Conservation (phyloP, 2,888 invertebrate genomes). For the Alentia gelatinosa region DNA sequence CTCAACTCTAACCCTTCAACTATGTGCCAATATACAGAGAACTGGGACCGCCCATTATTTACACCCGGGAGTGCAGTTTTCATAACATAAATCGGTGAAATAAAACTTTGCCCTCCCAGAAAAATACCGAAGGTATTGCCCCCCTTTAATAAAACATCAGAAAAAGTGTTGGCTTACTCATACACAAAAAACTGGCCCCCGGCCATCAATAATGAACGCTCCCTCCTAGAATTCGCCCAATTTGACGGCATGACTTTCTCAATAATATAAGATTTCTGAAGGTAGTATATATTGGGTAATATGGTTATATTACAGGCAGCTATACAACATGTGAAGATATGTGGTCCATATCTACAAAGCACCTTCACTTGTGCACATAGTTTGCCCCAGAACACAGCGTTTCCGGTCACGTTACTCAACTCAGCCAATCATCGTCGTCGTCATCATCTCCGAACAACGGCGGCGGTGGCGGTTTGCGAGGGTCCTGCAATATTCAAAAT, state of each 20-base stretch:
- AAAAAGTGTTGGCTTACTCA: background rate
- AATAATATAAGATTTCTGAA: background rate
- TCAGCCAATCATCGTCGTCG: constrained; percentile 73
- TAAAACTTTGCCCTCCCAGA: background rate
- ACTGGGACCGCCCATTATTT: background rate
- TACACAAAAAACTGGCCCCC: background rate
- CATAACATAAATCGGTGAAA: background rate
- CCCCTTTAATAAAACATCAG: background rate
- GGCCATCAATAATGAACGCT: too few relatives aligned
- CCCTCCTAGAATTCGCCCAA: too few relatives aligned
- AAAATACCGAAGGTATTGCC: background rate
- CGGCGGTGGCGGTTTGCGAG: constrained; percentile 72
- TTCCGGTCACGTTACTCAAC: background rate
- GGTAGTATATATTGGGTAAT: background rate
- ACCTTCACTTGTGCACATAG: background rate
- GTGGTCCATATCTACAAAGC: constrained; percentile 36
- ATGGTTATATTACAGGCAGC: background rate
- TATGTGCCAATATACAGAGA: constrained; percentile 31
- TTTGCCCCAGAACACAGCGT: background rate
- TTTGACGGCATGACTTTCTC: background rate
- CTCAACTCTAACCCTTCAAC: background rate
- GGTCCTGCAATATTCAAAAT: constrained; percentile 68
- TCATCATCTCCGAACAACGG: constrained; percentile 76
- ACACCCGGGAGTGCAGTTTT: background rate
- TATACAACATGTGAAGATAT: background rate